These are phyloP conservation scores for Drosophila melanosoma DNA, from an alignment of 2,888 invertebrate species.

Conservation along the genomic window DNA sequence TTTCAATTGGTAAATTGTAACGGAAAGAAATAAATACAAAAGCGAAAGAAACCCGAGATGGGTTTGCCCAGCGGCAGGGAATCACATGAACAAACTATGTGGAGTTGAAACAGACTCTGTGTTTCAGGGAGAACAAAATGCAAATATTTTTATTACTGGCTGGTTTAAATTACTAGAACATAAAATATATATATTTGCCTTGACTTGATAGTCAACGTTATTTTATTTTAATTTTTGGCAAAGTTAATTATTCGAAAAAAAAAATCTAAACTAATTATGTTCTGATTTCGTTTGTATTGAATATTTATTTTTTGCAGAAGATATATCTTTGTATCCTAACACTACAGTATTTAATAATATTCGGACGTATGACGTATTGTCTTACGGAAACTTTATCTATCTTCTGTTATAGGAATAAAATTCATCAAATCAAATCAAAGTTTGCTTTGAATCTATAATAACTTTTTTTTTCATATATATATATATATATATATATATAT, in stretches of 20 bases:
- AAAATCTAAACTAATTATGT: neutral
- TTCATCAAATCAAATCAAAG: neutral
- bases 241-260: neutral
- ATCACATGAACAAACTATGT: conserved; percentile 9
- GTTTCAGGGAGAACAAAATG: conserved; percentile 9
- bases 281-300: neutral
- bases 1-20: conserved; percentile 64
- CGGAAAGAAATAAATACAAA: conserved; percentile 42
- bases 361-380: neutral
- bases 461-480: neutral
- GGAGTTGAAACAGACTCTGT: neutral
- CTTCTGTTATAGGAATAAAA: neutral
- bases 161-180: neutral
- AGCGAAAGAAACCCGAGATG: conserved; percentile 15
- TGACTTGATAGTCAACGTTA: neutral
- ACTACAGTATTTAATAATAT: neutral
- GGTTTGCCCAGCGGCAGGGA: conserved; percentile 29
- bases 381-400: neutral
- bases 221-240: neutral
- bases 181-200: neutral
- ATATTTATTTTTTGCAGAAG: neutral
- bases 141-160: conserved; percentile 28
- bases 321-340: neutral
- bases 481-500: neutral
- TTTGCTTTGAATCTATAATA: neutral